A percentile compares a stretch with the other conserved stretches of the same genome.
Evolutionary conservation across 2,113 vertebrate species (phyloP).

Genomic region (Gobiocypris rarus): DNA sequence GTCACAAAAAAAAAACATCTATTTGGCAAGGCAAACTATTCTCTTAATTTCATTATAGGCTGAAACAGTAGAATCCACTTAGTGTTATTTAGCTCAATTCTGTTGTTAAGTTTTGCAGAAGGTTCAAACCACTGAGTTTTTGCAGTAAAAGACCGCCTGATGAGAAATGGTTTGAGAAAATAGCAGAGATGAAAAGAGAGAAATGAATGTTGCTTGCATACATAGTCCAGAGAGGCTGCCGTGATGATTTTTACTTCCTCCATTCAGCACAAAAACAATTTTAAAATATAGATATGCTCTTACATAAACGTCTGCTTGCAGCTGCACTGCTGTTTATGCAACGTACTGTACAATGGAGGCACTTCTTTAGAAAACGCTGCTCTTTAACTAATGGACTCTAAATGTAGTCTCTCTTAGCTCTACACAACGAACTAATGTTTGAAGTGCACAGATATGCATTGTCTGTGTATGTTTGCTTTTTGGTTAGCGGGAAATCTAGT

Average conservation of each 20-base stretch:
- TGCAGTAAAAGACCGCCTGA: constrained; percentile 22
- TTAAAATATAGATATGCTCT: constrained; percentile 54
- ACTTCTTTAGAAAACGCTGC: constrained; percentile 39
- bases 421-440: constrained; percentile 29
- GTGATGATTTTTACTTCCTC: constrained; percentile 25
- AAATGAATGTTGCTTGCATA: constrained; percentile 11
- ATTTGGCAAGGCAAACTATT: constrained; percentile 30
- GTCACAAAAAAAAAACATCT: not conserved
- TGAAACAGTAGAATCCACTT: constrained; percentile 1
- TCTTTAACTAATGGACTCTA: constrained; percentile 48
- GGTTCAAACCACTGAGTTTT: constrained; percentile 33
- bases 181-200: not conserved
- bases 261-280: constrained; percentile 33
- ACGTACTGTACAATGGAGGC: constrained; percentile 22
- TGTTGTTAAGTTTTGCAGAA: not conserved
- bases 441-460: constrained; percentile 10
- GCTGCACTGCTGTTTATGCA: constrained; percentile 45
- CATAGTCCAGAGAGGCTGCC: not conserved
- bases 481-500: not conserved
- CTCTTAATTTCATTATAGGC: constrained; percentile 26
- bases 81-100: constrained; percentile 15
- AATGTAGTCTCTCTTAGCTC: constrained; percentile 27
- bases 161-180: constrained; percentile 14
- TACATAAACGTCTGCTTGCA: constrained; percentile 52
- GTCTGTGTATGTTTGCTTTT: constrained; percentile 8